phyloP scores from a whole-genome alignment of 2,888 invertebrate genomes.

The Leuctra nigra region DNA sequence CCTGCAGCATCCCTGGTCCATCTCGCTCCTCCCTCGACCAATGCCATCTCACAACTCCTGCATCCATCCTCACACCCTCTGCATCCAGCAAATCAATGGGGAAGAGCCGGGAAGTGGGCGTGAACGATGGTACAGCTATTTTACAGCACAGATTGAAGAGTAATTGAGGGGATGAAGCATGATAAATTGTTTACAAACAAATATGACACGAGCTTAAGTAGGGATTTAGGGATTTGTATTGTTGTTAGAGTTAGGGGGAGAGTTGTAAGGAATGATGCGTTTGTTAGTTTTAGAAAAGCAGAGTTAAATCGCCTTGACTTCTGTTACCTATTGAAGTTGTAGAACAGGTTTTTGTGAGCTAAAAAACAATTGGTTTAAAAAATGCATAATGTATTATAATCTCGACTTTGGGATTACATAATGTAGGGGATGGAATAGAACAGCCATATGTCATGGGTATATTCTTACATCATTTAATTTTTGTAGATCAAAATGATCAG shows the following conservation, averaged over 20 bases:
- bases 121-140: background rate
- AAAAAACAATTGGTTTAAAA: too few species aligned
- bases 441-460: too few species aligned
- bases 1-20: conserved; percentile 14
- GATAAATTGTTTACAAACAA: conserved; percentile 9
- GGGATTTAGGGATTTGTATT: conserved; percentile 3
- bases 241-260: background rate
- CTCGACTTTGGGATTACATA: too few species aligned
- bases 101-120: background rate
- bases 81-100: conserved; percentile 7
- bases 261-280: background rate
- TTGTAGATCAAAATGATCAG: too few species aligned
- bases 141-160: background rate
- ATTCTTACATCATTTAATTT: too few species aligned
- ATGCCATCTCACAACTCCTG: background rate
- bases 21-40: conserved; percentile 14
- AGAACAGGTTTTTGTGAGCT: too few species aligned
- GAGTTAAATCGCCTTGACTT: too few species aligned
- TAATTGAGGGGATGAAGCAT: conserved; percentile 2
- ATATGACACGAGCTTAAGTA: background rate
- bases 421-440: too few species aligned
- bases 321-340: too few species aligned
- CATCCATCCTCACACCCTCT: background rate
- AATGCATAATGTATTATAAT: too few species aligned
- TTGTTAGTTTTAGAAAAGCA: too few species aligned